Conservation (phyloP, 2,113 vertebrate genomes). For the Gallinago media region DNA sequence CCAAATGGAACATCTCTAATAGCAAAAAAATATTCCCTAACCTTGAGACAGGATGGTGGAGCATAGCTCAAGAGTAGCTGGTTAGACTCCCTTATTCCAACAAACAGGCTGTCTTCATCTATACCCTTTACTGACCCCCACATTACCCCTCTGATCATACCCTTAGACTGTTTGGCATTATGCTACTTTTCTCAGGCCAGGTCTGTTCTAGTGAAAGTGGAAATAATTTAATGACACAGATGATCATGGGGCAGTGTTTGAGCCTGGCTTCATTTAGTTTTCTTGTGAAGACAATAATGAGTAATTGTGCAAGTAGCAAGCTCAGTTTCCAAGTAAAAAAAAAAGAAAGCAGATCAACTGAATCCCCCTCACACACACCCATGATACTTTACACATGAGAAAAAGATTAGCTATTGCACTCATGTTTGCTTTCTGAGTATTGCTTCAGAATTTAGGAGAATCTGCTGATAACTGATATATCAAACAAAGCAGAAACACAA, state of each 20-base stretch:
- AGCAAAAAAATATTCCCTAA: neutral
- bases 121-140: neutral
- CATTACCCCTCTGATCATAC: neutral
- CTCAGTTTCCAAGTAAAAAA: neutral
- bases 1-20: neutral
- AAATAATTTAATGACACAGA: neutral
- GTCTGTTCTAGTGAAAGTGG: neutral
- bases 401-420: neutral
- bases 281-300: neutral
- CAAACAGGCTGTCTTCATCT: neutral
- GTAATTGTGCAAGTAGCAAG: neutral
- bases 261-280: neutral
- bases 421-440: neutral
- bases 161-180: neutral
- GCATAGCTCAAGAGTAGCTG: neutral
- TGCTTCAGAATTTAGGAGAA: neutral
- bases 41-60: neutral
- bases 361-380: rapidly evolving
- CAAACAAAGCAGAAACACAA: neutral
- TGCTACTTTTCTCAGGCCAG: neutral
- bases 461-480: neutral
- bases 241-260: neutral
- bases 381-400: neutral
- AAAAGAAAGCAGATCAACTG: neutral
- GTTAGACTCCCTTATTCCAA: neutral